Evolutionary conservation across 37 sponge, comb jelly and placozoan species (phyloP).

Genomic region (Lycopodina hypogea): DNA sequence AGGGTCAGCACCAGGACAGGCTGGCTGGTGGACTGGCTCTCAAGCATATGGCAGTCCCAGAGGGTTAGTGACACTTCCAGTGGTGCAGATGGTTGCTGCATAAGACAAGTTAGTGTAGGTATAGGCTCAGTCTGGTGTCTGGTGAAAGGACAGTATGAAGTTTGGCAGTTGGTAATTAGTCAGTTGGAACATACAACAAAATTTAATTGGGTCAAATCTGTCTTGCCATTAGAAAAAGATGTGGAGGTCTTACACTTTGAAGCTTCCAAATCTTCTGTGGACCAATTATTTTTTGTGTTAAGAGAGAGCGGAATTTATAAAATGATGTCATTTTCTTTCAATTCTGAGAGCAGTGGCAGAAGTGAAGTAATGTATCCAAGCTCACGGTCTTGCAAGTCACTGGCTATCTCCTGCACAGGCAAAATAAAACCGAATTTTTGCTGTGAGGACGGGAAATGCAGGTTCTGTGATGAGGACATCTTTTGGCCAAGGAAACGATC

Average conservation of each 20-base stretch:
- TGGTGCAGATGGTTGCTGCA: neutral
- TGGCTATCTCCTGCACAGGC: neutral
- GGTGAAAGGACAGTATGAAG: constrained; percentile 1
- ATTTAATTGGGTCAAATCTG: constrained; percentile 16
- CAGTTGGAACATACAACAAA: neutral
- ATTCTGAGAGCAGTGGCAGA: neutral
- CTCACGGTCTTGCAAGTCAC: neutral
- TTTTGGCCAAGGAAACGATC: no score
- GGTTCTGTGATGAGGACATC: neutral
- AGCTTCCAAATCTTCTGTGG: neutral
- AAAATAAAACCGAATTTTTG: constrained; percentile 6
- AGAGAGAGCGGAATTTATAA: neutral
- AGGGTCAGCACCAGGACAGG: neutral
- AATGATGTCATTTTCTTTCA: constrained; percentile 4
- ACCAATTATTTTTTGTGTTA: neutral
- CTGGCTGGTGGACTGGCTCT: neutral
- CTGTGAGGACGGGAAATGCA: constrained; percentile 45
- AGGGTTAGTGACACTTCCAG: neutral
- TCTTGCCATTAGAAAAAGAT: neutral
- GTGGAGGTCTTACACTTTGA: neutral
- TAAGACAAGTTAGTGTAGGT: constrained; percentile 28
- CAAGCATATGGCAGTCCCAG: neutral
- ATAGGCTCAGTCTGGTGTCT: constrained; percentile 47
- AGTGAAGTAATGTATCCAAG: neutral
- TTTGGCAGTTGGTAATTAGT: constrained; percentile 35